A percentile compares a stretch with the other conserved stretches of the same genome.
Evolutionary conservation across 2,113 vertebrate species (phyloP).

Genomic region (Nesogale talazaci): DNA sequence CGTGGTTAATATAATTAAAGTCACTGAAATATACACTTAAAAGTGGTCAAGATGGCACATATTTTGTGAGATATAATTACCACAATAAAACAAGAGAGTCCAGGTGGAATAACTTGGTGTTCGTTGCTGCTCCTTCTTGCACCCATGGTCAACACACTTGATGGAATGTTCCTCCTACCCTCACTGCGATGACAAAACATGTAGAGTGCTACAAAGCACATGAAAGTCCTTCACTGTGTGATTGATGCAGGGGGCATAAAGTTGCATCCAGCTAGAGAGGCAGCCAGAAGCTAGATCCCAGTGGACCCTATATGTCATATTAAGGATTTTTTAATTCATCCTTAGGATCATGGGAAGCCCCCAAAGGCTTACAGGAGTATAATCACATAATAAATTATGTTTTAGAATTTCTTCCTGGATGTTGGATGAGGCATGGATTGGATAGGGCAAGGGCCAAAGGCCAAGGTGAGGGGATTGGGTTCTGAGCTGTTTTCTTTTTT

Average conservation of each 20-base stretch:
- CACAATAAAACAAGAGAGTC: background rate
- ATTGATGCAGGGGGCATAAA: background rate
- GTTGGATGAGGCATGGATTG: background rate
- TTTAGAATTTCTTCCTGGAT: background rate
- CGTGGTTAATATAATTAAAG: background rate
- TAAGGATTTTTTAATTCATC: background rate
- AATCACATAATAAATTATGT: background rate
- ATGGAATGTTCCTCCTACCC: background rate
- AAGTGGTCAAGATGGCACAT: background rate
- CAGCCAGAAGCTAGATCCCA: background rate
- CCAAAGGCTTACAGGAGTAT: background rate
- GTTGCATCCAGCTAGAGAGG: background rate
- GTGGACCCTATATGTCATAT: background rate
- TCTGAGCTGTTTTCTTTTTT: background rate
- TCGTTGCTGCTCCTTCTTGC: background rate
- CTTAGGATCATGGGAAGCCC: background rate
- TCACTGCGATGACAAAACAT: background rate
- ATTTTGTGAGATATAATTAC: background rate
- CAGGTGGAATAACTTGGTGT: background rate
- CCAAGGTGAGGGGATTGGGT: background rate
- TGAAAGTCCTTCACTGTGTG: background rate
- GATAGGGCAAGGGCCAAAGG: too few species aligned
- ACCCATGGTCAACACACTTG: background rate
- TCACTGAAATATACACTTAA: background rate
- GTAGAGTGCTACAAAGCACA: accelerated